Conservation (phyloP, 2,797 vertebrate species). For the Oryzias dopingdopingensis region DNA sequence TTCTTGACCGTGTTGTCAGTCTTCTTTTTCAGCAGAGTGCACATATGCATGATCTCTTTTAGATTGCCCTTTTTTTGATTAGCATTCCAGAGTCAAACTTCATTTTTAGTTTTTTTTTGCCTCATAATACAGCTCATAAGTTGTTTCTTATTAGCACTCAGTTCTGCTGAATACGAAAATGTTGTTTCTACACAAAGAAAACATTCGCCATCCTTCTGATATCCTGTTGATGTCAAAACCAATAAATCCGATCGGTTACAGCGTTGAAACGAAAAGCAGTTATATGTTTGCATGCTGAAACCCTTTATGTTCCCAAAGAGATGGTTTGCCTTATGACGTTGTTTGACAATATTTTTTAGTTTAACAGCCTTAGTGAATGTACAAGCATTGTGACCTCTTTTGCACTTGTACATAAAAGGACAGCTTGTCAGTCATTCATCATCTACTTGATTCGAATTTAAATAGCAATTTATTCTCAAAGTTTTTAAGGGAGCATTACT, state of each 20-base stretch:
- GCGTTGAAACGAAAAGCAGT: conserved; percentile 62
- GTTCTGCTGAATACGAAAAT: conserved; percentile 27
- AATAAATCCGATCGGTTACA: conserved; percentile 28
- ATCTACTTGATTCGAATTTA: conserved; percentile 25
- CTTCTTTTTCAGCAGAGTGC: conserved; percentile 45
- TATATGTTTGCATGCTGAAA: conserved; percentile 82
- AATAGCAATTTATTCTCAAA: conserved; percentile 24
- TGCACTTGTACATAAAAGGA: conserved; percentile 82
- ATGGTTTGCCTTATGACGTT: conserved; percentile 88
- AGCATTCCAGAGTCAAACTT: conserved; percentile 73
- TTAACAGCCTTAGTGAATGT: conserved; percentile 91
- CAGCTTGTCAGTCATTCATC: conserved; percentile 68
- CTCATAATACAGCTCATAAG: conserved; percentile 21
- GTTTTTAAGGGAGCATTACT: conserved; percentile 23
- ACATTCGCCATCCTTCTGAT: conserved; percentile 5
- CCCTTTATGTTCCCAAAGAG: conserved; percentile 88
- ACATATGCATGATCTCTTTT: conserved; percentile 38
- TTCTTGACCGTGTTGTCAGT: conserved; percentile 44
- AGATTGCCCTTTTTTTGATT: conserved; percentile 39
- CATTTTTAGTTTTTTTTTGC: conserved; percentile 20
- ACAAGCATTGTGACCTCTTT: conserved; percentile 83
- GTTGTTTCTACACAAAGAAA: no score
- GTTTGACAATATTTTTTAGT: conserved; percentile 57
- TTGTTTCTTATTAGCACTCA: conserved; percentile 7
- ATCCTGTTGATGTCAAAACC: conserved; percentile 8